Evolutionary conservation across 2,797 vertebrate species (phyloP).

Genomic region (Poecilia gillii): DNA sequence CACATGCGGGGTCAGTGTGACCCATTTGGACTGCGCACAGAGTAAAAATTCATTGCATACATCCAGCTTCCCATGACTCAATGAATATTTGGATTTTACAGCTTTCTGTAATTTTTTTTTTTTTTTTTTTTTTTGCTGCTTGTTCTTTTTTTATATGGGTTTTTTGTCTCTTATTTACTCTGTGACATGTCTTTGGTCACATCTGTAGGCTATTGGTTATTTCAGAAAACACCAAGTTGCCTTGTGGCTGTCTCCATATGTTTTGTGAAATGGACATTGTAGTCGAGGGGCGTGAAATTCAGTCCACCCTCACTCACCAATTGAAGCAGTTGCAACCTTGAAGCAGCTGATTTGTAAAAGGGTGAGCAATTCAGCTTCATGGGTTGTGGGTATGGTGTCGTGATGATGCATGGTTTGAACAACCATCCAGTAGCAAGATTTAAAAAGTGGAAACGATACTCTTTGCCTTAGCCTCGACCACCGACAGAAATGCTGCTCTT

Average conservation of each 20-base stretch:
- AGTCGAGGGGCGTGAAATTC: background rate
- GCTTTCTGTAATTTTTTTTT: background rate
- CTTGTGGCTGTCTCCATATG: background rate
- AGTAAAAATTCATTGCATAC: background rate
- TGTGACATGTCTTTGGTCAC: background rate
- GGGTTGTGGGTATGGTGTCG: background rate
- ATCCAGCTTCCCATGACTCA: background rate
- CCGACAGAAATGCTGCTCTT: background rate
- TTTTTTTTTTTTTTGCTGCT: too few species aligned
- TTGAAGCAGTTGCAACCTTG: background rate
- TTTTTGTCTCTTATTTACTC: background rate
- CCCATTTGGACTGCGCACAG: too few species aligned
- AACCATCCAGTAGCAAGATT: background rate
- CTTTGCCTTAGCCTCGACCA: background rate
- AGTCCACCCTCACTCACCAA: background rate
- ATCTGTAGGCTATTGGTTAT: background rate
- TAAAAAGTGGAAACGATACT: background rate
- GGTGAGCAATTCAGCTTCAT: background rate
- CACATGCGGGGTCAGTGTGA: too few species aligned
- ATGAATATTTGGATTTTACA: background rate
- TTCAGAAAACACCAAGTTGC: background rate
- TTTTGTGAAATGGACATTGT: background rate
- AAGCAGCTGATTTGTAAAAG: background rate
- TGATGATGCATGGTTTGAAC: background rate
- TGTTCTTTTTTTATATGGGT: background rate